A percentile compares a stretch with the other conserved stretches of the same genome.
Evolutionary conservation across 2,113 vertebrate genomes (phyloP).

Genomic region (Phyllopteryx taeniolatus): DNA sequence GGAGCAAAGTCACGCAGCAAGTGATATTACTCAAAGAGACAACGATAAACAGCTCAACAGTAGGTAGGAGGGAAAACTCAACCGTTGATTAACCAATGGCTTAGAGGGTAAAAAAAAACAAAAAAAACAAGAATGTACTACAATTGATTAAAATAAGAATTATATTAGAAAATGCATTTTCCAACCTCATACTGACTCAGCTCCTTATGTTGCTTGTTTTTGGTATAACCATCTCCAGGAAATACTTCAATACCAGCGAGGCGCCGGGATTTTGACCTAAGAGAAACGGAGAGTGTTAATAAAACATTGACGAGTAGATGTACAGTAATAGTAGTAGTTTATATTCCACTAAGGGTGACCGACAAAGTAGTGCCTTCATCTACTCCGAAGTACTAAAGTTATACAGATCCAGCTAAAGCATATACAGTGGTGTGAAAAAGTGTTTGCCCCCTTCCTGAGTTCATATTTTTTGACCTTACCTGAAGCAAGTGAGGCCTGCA

Average conservation of each 20-base stretch:
- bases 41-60: no score
- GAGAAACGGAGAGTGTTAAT: conserved; percentile 20
- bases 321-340: not conserved
- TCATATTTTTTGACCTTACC: no score
- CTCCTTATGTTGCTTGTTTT: conserved; percentile 79
- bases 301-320: not conserved
- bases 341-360: not conserved
- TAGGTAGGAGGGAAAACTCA: no score
- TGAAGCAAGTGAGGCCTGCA: no score
- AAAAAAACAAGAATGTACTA: no score
- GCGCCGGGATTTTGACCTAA: conserved; percentile 80
- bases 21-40: no score
- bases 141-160: no score
- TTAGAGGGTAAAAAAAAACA: no score
- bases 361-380: not conserved
- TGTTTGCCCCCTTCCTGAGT: no score
- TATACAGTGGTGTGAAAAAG: no score
- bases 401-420: no score
- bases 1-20: conserved; percentile 4
- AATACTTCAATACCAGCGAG: conserved; percentile 72
- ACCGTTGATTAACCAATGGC: no score
- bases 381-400: not conserved
- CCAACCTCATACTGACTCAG: conserved; percentile 73
- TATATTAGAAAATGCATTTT: conserved; percentile 39
- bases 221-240: conserved; percentile 76